Evolutionary conservation across 2,888 invertebrate genomes (phyloP).

Genomic region (Malachius bipustulatus): DNA sequence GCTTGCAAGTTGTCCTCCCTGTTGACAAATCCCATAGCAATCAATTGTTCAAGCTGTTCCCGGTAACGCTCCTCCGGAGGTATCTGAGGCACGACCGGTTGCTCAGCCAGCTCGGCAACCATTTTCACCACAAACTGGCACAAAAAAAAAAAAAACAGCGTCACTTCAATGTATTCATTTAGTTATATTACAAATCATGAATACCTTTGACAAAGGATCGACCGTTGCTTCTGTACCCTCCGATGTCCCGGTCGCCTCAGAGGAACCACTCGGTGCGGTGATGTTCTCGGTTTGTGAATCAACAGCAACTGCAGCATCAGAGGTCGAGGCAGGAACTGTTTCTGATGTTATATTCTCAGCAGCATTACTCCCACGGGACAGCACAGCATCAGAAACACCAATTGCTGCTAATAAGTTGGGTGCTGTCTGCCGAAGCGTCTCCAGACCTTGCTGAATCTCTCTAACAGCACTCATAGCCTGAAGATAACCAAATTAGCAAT

Average conservation of each 20-base stretch:
- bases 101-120: constrained; percentile 53
- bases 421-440: constrained; percentile 74
- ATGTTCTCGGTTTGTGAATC: no score
- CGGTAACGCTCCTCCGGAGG: constrained; percentile 93
- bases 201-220: no score
- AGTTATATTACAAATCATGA: neutral
- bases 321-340: no score
- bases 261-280: constrained; percentile 22
- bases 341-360: no score
- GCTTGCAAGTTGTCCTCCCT: constrained; percentile 97
- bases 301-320: no score
- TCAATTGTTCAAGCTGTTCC: constrained; percentile 85
- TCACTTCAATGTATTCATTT: no score
- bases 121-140: constrained; percentile 70
- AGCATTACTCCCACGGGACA: no score
- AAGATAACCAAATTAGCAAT: no score
- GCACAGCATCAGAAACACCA: no score
- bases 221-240: constrained; percentile 11
- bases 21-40: constrained; percentile 95
- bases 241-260: constrained; percentile 26
- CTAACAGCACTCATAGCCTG: constrained; percentile 77
- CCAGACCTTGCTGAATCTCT: constrained; percentile 92
- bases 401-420: constrained; percentile 58
- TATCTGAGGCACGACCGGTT: constrained; percentile 45
- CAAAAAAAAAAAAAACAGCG: constrained; percentile 14